phyloP scores from a whole-genome alignment of 2,888 invertebrate genomes.

The Homarus gammarus region DNA sequence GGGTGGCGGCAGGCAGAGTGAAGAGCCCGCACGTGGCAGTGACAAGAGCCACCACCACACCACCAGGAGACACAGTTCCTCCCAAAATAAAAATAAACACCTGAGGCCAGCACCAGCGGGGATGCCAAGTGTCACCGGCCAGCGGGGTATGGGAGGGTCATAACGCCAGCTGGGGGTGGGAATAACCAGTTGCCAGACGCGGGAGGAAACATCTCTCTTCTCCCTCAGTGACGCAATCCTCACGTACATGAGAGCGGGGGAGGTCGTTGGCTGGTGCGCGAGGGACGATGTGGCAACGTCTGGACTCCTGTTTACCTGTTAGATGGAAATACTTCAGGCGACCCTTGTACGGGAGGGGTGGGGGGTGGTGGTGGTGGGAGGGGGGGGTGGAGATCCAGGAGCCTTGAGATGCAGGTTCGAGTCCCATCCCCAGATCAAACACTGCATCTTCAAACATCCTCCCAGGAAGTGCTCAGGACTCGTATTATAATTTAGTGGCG shows the following conservation, averaged over 20 bases:
- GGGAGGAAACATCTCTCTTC: too few relatives aligned
- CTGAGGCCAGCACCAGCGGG: too few relatives aligned
- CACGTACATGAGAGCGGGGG: neutral
- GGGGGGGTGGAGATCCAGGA: neutral
- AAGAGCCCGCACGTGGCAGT: too few relatives aligned
- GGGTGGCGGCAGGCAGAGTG: too few relatives aligned
- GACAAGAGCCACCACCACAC: too few relatives aligned
- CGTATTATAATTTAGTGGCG: too few relatives aligned
- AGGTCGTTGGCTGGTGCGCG: neutral
- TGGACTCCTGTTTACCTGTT: conserved; percentile 3
- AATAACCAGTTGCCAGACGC: neutral
- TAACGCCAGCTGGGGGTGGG: neutral
- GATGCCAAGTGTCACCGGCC: too few relatives aligned
- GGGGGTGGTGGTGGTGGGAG: neutral
- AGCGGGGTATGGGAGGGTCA: neutral
- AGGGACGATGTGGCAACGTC: neutral
- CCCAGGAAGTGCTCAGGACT: too few relatives aligned
- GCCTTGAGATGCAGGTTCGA: neutral
- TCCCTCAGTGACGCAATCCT: neutral
- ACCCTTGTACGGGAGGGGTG: neutral
- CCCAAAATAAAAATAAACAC: neutral
- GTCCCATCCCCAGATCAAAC: too few relatives aligned
- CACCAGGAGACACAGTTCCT: too few relatives aligned
- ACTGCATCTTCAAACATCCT: too few relatives aligned
- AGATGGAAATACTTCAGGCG: neutral